Evolutionary conservation across 2,113 vertebrate species (phyloP).

Genomic region (Hippolais icterina): DNA sequence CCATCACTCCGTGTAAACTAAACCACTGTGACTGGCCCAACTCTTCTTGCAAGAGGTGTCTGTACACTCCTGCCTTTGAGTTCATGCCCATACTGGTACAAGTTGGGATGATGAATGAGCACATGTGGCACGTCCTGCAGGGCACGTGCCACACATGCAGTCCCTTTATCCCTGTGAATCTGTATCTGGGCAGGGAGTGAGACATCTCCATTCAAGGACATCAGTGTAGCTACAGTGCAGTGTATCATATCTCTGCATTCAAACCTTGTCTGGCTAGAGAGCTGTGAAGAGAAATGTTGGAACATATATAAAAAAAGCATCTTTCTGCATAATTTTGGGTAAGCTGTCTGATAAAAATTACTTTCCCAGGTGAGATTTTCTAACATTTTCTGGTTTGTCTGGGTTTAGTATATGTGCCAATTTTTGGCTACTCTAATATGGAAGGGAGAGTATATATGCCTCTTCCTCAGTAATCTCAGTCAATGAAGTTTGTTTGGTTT

Average conservation of each 20-base stretch:
- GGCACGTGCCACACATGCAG: not conserved
- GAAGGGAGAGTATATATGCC: not conserved
- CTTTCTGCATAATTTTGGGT: not conserved
- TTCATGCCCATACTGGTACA: not conserved
- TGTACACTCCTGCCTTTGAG: not conserved
- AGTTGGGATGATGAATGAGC: not conserved
- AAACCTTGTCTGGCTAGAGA: not conserved
- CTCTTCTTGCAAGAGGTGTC: not conserved
- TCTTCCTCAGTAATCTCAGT: not conserved
- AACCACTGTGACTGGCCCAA: not conserved
- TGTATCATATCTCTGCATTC: not conserved
- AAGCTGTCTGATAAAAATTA: not conserved
- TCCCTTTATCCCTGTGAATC: not conserved
- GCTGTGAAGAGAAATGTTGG: not conserved
- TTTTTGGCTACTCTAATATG: not conserved
- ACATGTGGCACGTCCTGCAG: not conserved
- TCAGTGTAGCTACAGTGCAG: not conserved
- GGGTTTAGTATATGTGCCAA: not conserved
- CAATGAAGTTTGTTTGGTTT: not conserved
- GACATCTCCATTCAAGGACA: not conserved
- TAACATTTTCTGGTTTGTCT: not conserved
- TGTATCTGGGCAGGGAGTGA: not conserved
- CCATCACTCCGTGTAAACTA: not conserved
- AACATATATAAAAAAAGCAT: not conserved
- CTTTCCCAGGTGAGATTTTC: not conserved